Evolutionary conservation across 2,888 invertebrate genomes (phyloP), one percentile per base, ranked within the genome.

Genomic region (Polyommatus icarus): DNA sequence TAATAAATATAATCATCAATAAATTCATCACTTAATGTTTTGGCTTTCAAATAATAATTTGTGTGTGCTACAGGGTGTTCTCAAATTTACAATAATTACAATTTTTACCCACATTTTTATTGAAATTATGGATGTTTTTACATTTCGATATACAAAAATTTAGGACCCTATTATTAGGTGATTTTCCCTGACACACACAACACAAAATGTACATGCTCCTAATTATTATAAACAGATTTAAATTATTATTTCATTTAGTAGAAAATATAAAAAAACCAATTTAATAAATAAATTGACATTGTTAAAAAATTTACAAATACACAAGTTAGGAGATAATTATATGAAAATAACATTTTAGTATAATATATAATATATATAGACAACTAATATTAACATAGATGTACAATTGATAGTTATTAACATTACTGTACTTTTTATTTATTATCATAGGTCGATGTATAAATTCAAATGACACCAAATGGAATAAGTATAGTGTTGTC

Each of bases 381-480:
- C 88, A 91, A 89, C 88, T 88, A 87, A 86, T 84, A 89, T 89
- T 89, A 89, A 89, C 89, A 89, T 91, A 91, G 83, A 87, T 87
- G 87, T 90, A 87, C 89, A 88, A 89, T 88, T 90, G 86, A 83
- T 87, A 87, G 84, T 87, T 85, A 88, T 90, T 89, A 92, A 88
- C 90, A 89, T 89, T 89, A 91, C 88, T 92, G 93, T 92, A 92
- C 91, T 92, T 92, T 87, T 84, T 86, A 84, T 87, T 89, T 91
- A 92, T 92, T 92, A 93, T 92, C 89, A 86, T 88, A 89, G 87
- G 86, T 93, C 92, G 92, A 93, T 93, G 92, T 91, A 90, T 90
- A 88, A 82, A 80, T 82, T 87, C 89, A 59, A 72, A 77, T 77
- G 77, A 72, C 72, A 59, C 72, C 20, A 77, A 73, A 77, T 72